phyloP scores from a whole-genome alignment of 2,888 invertebrate species.

The Sialis fuliginosa region DNA sequence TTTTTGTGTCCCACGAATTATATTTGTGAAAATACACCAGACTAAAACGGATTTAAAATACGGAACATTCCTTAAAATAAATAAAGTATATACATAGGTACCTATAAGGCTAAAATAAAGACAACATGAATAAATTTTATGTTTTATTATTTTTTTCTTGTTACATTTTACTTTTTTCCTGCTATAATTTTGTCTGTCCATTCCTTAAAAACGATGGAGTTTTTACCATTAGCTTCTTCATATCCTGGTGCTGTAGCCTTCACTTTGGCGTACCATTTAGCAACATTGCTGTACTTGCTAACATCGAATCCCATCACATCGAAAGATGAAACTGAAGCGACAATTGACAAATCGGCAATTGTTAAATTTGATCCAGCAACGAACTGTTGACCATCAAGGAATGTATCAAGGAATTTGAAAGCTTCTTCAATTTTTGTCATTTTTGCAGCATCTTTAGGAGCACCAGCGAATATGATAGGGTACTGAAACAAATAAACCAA shows the following conservation, averaged over 20 bases:
- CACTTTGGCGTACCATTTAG: conserved; percentile 39
- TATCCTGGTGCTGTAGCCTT: conserved; percentile 40
- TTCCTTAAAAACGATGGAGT: conserved; percentile 18
- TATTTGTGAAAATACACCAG: too few relatives aligned
- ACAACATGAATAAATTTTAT: too few relatives aligned
- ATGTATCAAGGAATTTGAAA: conserved; percentile 48
- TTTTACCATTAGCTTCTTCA: conserved; percentile 23
- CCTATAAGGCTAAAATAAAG: too few relatives aligned
- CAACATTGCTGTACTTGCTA: conserved; percentile 46
- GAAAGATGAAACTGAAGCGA: conserved; percentile 48
- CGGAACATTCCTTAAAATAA: too few relatives aligned
- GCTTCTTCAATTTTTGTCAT: conserved; percentile 48
- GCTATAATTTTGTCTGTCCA: conserved; percentile 14
- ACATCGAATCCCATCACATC: conserved; percentile 46
- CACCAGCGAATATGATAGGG: conserved; percentile 30
- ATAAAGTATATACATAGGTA: too few relatives aligned
- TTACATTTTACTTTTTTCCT: neutral
- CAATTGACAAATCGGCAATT: conserved; percentile 56
- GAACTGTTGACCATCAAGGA: conserved; percentile 51
- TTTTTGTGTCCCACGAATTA: too few relatives aligned
- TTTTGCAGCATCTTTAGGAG: conserved; percentile 39
- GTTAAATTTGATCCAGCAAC: conserved; percentile 56
- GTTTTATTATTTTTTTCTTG: too few relatives aligned
- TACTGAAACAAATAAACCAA: conserved; percentile 17
- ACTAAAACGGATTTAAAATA: too few relatives aligned